These are phyloP conservation scores for Dendroctonus ponderosae DNA, from an alignment of 1,140 invertebrate species.

Conservation along the genomic window DNA sequence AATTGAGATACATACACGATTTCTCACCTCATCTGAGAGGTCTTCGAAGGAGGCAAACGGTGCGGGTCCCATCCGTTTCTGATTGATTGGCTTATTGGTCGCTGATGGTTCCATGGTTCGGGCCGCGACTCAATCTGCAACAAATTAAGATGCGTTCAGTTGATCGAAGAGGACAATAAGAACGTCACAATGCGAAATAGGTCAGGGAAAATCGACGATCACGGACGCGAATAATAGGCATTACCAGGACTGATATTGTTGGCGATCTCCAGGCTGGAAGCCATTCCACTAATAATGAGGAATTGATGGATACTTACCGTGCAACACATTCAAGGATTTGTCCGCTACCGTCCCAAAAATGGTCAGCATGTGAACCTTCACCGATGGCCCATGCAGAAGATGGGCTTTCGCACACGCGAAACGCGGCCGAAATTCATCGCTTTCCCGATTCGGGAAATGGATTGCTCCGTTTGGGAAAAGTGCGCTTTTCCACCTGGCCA, in stretches of 20 bases:
- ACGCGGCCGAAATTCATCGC: not conserved
- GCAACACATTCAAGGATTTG: not conserved
- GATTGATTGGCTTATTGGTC: slow-evolving; percentile 43
- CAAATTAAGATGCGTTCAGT: not conserved
- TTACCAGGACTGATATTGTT: not conserved
- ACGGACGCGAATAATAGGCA: not conserved
- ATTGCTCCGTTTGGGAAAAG: slow-evolving; percentile 4
- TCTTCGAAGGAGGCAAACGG: slow-evolving; percentile 92
- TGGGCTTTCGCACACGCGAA: not conserved
- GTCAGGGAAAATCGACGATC: slow-evolving; percentile 8
- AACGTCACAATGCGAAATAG: not conserved
- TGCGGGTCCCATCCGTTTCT: slow-evolving; percentile 80
- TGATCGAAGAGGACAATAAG: not conserved
- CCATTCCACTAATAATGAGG: not conserved
- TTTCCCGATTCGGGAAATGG: not conserved
- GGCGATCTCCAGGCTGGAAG: not conserved
- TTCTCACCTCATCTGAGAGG: slow-evolving; percentile 76
- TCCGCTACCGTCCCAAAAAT: not conserved
- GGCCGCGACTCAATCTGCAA: slow-evolving; percentile 7
- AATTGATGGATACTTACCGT: not conserved
- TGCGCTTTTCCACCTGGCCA: slow-evolving; percentile 1
- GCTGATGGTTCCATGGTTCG: slow-evolving; percentile 29
- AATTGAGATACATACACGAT: slow-evolving; percentile 55
- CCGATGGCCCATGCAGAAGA: not conserved
- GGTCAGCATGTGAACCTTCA: not conserved